Percentiles rank a stretch among this genome's conserved stretches.
Conservation (phyloP, 1,140 invertebrate species). For the Drosophila oshimai region DNA sequence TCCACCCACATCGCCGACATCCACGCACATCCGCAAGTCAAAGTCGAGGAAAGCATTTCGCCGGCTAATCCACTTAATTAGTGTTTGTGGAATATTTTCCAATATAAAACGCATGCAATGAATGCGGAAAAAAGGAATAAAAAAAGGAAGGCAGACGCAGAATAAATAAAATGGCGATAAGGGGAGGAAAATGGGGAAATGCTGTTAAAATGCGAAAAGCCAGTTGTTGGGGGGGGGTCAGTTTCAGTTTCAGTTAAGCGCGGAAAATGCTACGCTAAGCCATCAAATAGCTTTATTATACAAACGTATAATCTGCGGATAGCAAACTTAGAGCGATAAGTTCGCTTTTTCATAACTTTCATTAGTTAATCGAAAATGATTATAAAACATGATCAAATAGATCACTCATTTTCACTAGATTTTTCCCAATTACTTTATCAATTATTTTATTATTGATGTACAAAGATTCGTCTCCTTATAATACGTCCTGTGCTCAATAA, state of each 20-base stretch:
- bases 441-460: too few relatives aligned
- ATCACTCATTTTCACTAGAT: too few relatives aligned
- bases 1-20: too few relatives aligned
- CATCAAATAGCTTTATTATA: constrained; percentile 38
- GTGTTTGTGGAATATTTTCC: constrained; percentile 61
- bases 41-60: constrained; percentile 54
- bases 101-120: constrained; percentile 51
- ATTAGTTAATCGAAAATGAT: neutral
- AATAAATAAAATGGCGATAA: constrained; percentile 30
- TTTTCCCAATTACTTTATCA: too few relatives aligned
- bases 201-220: constrained; percentile 8
- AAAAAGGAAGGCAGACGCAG: neutral
- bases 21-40: constrained; percentile 26
- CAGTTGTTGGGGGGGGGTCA: neutral
- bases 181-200: neutral
- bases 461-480: too few relatives aligned
- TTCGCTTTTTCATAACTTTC: neutral
- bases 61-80: constrained; percentile 66
- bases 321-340: constrained; percentile 11
- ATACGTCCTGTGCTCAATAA: too few relatives aligned
- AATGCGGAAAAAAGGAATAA: constrained; percentile 16
- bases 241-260: constrained; percentile 10
- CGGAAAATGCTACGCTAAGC: constrained; percentile 19
- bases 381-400: too few relatives aligned
- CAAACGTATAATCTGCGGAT: constrained; percentile 11